Conservation (phyloP, 1,140 invertebrate species). For the Philaenus spumarius region DNA sequence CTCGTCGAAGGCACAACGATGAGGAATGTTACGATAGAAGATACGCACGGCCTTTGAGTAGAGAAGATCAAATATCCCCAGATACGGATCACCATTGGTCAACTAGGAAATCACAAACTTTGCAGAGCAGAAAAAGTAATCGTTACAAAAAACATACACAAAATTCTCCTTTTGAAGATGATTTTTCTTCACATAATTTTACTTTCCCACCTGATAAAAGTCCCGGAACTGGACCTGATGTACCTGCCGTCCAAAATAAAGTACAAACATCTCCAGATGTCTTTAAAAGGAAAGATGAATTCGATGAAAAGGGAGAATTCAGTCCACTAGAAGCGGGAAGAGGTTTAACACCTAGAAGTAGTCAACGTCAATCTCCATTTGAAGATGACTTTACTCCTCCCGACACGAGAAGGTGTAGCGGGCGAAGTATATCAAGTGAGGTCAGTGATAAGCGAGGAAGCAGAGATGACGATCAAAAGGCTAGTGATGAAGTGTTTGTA, state of each 20-base stretch:
- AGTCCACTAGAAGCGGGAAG: slow-evolving; percentile 7
- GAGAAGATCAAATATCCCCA: slow-evolving; percentile 35
- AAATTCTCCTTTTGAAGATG: slow-evolving; percentile 61
- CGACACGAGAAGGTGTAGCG: slow-evolving; percentile 33
- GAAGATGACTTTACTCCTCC: slow-evolving; percentile 64
- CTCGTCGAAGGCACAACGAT: background rate
- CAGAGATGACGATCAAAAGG: slow-evolving; percentile 6
- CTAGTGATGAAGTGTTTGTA: slow-evolving; percentile 24
- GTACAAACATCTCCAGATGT: slow-evolving; percentile 14
- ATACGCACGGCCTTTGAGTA: slow-evolving; percentile 4
- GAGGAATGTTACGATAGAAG: slow-evolving; percentile 11
- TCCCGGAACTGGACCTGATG: slow-evolving; percentile 27
- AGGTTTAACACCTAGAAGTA: slow-evolving; percentile 21
- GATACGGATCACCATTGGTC: slow-evolving; percentile 43
- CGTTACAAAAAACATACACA: slow-evolving; percentile 35
- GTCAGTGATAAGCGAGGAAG: slow-evolving; percentile 31
- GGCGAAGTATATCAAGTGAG: slow-evolving; percentile 35
- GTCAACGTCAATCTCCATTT: slow-evolving; percentile 53
- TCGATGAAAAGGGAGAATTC: slow-evolving; percentile 1
- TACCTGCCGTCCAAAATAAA: slow-evolving; percentile 16
- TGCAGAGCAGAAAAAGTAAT: slow-evolving; percentile 19
- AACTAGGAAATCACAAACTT: slow-evolving; percentile 20
- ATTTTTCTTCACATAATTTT: slow-evolving; percentile 46
- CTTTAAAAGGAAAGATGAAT: slow-evolving; percentile 11
- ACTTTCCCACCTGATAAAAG: slow-evolving; percentile 27